Conservation (phyloP, 2,113 vertebrate species). For the Corvus hawaiiensis region DNA sequence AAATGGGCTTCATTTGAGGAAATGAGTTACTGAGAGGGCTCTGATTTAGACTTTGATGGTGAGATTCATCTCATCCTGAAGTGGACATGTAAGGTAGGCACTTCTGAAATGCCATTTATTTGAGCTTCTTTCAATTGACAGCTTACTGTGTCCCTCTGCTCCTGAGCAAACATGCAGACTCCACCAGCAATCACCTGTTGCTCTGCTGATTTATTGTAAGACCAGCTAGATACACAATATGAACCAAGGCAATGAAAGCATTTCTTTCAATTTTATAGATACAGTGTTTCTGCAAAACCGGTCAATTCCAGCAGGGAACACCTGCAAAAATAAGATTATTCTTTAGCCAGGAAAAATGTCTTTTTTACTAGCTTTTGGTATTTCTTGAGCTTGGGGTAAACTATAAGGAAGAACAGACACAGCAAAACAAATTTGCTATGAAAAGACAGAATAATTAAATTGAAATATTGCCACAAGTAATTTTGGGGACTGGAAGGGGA, state of each 20-base stretch:
- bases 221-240: not conserved
- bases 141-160: not conserved
- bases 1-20: not conserved
- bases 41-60: not conserved
- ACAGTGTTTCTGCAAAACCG: not conserved
- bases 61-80: not conserved
- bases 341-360: not conserved
- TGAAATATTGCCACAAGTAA: not conserved
- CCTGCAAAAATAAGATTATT: not conserved
- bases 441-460: constrained; percentile 18
- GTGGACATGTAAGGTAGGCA: not conserved
- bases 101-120: not conserved
- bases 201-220: not conserved
- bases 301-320: not conserved
- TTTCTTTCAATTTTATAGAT: not conserved
- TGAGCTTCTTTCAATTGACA: not conserved
- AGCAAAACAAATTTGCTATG: not conserved
- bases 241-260: not conserved
- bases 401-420: not conserved
- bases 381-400: not conserved
- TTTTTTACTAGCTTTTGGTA: not conserved
- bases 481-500: not conserved
- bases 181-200: not conserved
- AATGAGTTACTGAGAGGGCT: not conserved
- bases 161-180: not conserved